Evolutionary conservation across 2,888 invertebrate species (phyloP).

Genomic region (Papilio gigon): DNA sequence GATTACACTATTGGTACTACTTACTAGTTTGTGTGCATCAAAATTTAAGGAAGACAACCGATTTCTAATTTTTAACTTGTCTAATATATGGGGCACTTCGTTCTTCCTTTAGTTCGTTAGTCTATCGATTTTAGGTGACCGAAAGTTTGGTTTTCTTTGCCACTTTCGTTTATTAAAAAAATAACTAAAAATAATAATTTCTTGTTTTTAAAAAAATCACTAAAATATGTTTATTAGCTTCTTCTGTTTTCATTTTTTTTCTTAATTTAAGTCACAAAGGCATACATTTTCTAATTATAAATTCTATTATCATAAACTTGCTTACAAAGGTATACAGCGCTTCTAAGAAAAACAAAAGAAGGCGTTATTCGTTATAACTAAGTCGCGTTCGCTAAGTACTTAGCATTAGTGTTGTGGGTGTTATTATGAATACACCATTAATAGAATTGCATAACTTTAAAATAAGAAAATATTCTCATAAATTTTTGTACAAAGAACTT

Average conservation of each 20-base stretch:
- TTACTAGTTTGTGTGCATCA: conserved; percentile 5
- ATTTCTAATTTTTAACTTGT: not conserved
- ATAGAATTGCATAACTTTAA: not conserved
- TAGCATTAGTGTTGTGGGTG: not conserved
- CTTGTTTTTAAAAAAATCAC: no score
- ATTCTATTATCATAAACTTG: not conserved
- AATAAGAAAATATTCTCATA: not conserved
- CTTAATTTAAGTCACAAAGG: not conserved
- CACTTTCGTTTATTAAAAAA: no score
- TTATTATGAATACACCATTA: not conserved
- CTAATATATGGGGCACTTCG: no score
- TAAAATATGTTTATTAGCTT: no score
- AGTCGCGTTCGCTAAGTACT: not conserved
- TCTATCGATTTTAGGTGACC: no score
- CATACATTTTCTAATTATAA: not conserved
- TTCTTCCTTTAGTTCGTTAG: no score
- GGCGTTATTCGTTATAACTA: not conserved
- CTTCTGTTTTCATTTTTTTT: no score
- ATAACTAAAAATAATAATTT: no score
- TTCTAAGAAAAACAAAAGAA: conserved; percentile 16
- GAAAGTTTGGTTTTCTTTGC: no score
- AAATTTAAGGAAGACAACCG: not conserved
- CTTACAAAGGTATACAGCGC: not conserved
- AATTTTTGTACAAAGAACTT: not conserved
- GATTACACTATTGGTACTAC: no score